Percentiles rank a stretch among this genome's conserved stretches.
Evolutionary conservation across 2,113 vertebrate genomes (phyloP).

Genomic region (Emydura subglobosa): DNA sequence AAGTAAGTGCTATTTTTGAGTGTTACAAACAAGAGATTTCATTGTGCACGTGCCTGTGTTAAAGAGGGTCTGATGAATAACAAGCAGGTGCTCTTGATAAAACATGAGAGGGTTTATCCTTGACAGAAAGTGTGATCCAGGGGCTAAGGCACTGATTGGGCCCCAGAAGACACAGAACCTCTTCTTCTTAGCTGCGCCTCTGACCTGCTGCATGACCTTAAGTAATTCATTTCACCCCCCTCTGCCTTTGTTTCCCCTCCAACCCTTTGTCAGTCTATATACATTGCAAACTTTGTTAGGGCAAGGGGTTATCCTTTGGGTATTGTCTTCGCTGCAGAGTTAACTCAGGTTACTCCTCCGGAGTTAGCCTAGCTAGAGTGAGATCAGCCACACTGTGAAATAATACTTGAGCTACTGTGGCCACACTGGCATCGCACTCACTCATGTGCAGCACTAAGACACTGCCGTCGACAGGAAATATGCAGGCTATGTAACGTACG

Average conservation of each 20-base stretch:
- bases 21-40: fast-evolving
- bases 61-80: neutral
- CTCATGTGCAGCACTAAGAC: neutral
- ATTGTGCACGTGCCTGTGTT: neutral
- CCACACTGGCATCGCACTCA: neutral
- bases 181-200: neutral
- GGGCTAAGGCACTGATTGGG: too few species aligned
- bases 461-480: too few species aligned
- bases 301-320: fast-evolving
- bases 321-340: neutral
- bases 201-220: fast-evolving
- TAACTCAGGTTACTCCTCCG: neutral
- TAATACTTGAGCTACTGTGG: neutral
- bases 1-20: constrained; percentile 64
- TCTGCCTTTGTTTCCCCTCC: neutral
- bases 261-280: neutral
- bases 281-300: neutral
- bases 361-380: neutral
- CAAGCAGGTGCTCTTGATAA: neutral
- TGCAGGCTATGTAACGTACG: too few species aligned
- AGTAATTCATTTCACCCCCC: neutral
- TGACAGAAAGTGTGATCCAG: neutral
- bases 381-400: neutral
- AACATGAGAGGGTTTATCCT: neutral
- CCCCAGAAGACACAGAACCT: neutral